These are phyloP conservation scores for Berghia stephanieae DNA, from an alignment of 1,140 invertebrate species.

Conservation along the genomic window DNA sequence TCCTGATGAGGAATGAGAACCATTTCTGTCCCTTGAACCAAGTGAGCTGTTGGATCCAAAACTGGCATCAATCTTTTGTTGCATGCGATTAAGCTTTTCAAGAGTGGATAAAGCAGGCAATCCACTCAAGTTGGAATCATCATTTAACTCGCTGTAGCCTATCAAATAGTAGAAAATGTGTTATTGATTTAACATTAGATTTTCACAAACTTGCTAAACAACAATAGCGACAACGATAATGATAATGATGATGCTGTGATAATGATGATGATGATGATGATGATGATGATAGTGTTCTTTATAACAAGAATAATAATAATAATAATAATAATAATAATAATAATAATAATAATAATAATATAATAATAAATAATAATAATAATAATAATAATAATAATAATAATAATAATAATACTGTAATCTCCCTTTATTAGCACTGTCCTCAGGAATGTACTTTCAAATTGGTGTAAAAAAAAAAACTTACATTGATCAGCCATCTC, in stretches of 20 bases:
- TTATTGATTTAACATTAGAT: background rate
- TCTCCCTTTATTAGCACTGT: background rate
- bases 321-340: background rate
- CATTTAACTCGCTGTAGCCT: conserved; percentile 47
- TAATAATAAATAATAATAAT: background rate
- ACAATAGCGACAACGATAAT: background rate
- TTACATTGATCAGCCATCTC: conserved; percentile 62
- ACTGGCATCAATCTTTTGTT: conserved; percentile 26
- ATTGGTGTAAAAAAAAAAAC: conserved; percentile 4
- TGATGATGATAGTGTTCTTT: background rate
- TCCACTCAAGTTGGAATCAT: conserved; percentile 38
- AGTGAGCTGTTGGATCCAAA: conserved; percentile 47
- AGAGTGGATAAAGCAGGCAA: conserved; percentile 48
- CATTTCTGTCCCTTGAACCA: no score
- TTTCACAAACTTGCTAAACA: background rate
- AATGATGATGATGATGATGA: background rate
- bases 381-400: background rate
- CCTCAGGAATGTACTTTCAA: background rate
- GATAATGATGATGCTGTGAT: background rate
- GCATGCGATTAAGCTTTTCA: conserved; percentile 53
- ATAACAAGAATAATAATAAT: background rate
- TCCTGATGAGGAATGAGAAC: no score
- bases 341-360: background rate
- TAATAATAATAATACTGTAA: no score
- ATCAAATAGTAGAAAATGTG: background rate